Conservation (phyloP, 2,888 invertebrate species). For the Sicus ferrugineus region DNA sequence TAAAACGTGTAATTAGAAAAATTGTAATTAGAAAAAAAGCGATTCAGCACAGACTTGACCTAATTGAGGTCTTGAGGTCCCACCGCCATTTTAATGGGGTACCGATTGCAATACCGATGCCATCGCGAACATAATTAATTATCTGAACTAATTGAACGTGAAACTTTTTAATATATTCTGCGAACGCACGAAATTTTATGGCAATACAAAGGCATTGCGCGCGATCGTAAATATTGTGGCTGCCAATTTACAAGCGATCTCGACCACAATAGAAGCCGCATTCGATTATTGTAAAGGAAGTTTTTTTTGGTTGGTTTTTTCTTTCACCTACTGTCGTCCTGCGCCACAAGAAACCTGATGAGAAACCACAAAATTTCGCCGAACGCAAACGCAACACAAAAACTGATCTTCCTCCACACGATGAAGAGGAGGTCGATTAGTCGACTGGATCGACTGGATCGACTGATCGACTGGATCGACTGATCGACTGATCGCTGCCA, state of each 20-base stretch:
- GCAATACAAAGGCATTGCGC: conserved; percentile 24
- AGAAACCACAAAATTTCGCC: background rate
- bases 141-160: too few relatives aligned
- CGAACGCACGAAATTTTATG: too few relatives aligned
- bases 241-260: conserved; percentile 16
- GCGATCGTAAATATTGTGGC: conserved; percentile 25
- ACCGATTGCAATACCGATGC: too few relatives aligned
- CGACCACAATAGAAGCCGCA: conserved; percentile 29
- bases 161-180: too few relatives aligned
- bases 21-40: too few relatives aligned
- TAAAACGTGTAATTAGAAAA: too few relatives aligned
- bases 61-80: too few relatives aligned
- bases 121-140: too few relatives aligned
- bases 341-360: background rate
- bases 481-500: background rate
- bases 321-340: background rate
- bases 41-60: too few relatives aligned
- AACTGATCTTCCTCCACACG: background rate
- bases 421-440: background rate
- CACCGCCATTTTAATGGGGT: too few relatives aligned
- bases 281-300: conserved; percentile 17
- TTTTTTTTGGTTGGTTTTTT: background rate
- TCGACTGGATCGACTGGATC: background rate
- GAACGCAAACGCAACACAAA: background rate
- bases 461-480: background rate